These are phyloP conservation scores for Poeciliopsis infans DNA, from an alignment of 2,797 vertebrate species.

Conservation along the genomic window DNA sequence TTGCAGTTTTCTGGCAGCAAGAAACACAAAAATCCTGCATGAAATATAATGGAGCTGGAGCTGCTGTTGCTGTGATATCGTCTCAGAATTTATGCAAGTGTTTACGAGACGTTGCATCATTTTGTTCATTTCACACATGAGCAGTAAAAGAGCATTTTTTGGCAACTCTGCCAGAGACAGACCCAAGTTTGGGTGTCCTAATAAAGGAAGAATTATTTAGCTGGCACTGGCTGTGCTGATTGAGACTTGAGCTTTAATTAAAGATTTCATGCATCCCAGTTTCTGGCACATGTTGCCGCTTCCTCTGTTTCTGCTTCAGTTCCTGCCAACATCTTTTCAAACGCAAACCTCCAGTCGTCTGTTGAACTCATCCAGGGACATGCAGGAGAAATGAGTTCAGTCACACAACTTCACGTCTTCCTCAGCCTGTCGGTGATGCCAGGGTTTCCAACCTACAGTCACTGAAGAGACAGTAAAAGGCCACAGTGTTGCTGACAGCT, in stretches of 20 bases:
- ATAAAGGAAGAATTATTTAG: constrained; percentile 47
- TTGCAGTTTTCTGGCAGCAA: background rate
- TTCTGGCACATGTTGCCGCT: constrained; percentile 44
- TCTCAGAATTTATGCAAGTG: constrained; percentile 7
- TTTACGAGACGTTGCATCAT: constrained; percentile 46
- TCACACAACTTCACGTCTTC: constrained; percentile 13
- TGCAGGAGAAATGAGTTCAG: constrained; percentile 37
- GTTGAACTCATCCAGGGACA: constrained; percentile 11
- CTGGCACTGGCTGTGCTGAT: constrained; percentile 50
- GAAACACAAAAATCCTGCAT: background rate
- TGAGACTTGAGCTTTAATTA: constrained; percentile 61
- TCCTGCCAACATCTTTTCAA: constrained; percentile 46
- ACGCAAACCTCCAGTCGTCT: constrained; percentile 39
- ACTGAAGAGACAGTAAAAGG: background rate
- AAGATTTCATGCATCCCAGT: constrained; percentile 42
- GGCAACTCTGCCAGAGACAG: constrained; percentile 36
- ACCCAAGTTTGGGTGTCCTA: constrained; percentile 26
- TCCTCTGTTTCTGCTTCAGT: constrained; percentile 37
- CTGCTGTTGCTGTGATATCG: constrained; percentile 2
- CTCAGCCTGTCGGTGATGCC: background rate
- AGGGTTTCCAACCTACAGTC: background rate
- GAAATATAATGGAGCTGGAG: background rate
- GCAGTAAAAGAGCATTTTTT: constrained; percentile 32
- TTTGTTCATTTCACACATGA: constrained; percentile 52
- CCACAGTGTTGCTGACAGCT: background rate